A percentile compares a stretch with the other conserved stretches of the same genome.
These are phyloP conservation scores for Perognathus longimembris DNA, from an alignment of 2,113 vertebrate species.

Conservation along the genomic window DNA sequence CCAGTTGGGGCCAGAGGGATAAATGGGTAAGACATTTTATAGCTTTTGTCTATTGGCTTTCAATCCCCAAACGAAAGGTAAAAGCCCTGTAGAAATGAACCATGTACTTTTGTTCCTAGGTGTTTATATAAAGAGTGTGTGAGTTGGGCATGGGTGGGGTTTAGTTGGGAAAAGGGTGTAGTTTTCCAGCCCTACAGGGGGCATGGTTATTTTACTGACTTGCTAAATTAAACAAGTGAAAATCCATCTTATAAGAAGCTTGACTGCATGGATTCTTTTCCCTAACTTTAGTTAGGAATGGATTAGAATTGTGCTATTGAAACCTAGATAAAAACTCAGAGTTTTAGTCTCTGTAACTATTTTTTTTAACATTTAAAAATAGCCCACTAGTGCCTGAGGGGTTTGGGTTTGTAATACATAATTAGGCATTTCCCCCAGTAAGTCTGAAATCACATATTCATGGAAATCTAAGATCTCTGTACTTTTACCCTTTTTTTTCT, in stretches of 20 bases:
- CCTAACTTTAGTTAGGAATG: conserved; percentile 10
- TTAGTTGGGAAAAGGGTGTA: neutral
- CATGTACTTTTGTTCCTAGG: neutral
- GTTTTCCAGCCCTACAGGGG: neutral
- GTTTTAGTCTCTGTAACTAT: conserved; percentile 17
- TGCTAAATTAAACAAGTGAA: conserved; percentile 8
- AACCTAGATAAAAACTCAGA: conserved; percentile 34
- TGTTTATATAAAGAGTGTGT: neutral
- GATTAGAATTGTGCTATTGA: conserved; percentile 50
- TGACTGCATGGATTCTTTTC: conserved; percentile 3
- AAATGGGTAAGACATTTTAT: neutral
- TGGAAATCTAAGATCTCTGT: conserved; percentile 74
- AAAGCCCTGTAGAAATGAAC: neutral
- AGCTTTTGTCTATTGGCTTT: conserved; percentile 53
- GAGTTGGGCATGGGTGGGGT: neutral
- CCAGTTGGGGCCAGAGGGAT: neutral
- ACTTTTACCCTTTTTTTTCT: conserved; percentile 77
- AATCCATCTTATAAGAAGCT: neutral
- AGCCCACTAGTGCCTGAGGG: conserved; percentile 55
- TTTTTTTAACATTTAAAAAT: conserved; percentile 70
- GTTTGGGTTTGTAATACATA: conserved; percentile 57
- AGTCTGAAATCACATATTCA: conserved; percentile 79
- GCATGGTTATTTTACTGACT: neutral
- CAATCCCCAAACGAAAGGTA: neutral
- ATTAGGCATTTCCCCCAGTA: conserved; percentile 71